These are phyloP conservation scores for Tanytarsus gracilentus DNA, from an alignment of 2,888 invertebrate genomes.

Conservation along the genomic window DNA sequence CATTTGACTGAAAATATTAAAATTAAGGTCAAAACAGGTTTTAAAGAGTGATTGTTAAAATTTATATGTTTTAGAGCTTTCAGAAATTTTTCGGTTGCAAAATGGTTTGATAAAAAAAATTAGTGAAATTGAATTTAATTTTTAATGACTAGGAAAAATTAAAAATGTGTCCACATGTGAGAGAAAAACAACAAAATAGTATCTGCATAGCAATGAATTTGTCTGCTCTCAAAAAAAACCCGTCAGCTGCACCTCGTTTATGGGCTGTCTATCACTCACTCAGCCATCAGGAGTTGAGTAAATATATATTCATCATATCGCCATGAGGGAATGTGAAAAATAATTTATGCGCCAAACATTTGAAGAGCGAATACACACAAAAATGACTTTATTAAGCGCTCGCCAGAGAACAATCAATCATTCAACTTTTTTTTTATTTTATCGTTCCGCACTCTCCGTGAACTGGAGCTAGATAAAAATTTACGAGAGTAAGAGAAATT, in stretches of 20 bases:
- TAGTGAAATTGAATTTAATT: no score
- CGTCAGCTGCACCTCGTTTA: no score
- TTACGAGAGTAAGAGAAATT: not conserved
- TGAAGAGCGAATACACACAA: not conserved
- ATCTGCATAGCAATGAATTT: no score
- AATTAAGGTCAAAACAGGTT: no score
- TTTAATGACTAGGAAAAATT: no score
- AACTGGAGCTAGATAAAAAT: not conserved
- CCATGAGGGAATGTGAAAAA: constrained; percentile 1
- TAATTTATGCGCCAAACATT: constrained; percentile 2
- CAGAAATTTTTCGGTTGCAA: no score
- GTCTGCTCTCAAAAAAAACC: no score
- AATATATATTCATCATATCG: constrained; percentile 23
- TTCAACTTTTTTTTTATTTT: constrained; percentile 1
- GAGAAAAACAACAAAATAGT: no score
- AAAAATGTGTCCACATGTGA: no score
- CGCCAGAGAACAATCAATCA: constrained; percentile 20
- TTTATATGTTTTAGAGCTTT: no score
- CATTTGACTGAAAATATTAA: constrained; percentile 46
- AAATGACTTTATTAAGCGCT: constrained; percentile 19
- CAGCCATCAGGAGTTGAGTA: constrained; percentile 29
- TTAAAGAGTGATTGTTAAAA: constrained; percentile 5
- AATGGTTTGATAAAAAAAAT: no score
- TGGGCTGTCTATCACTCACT: no score
- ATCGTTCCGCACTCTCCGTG: not conserved